Base-by-base conservation (phyloP, 2,797 vertebrate genomes). In the Micrastur ruficollis region DNA sequence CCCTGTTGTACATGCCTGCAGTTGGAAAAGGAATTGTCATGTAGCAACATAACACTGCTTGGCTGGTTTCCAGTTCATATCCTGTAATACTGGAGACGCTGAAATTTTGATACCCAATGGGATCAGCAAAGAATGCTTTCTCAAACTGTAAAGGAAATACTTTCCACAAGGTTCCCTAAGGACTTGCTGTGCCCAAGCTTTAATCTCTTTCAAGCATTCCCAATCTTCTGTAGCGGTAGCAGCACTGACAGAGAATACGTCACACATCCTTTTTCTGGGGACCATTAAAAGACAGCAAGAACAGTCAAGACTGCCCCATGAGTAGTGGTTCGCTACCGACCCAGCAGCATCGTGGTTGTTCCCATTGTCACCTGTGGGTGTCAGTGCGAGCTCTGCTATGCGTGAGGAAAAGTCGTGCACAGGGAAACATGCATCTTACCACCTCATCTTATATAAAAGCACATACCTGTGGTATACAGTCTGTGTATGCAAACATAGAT, bases 381-480 rank as follows among this genome's bases (percentile, higher is more conserved):
- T 96, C 95, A 96, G 83, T 91, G 79, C 50, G 81, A 94, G 96
- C 81, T 95, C 95, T 92, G 67, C 90, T 81, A 91, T 89, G 40
- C 80, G 44, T 2, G 2, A 71, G 38, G 34, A 84, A 66, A 78
- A 8, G 13, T 13, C 3, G 0, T 2, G 31, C 47, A 47, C 21
- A 12, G 11, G 56, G 23, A 72, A 62, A 52, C 38, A 11, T 2
- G 63, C 36, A 14, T 25, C 23, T 53, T 27, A 42, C 7, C 70
- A 21, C 31, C 40, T n/a, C 52, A 2, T 11, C 50, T 2, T 7
- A 62, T 11, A 36, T 17, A 32, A 59, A 70, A 38, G 32, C 11
- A 93, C 98, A 62, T 98, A 99, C 99, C 99, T 99, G 99, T 31
- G 99, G 99, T 97, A 99, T 99, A 94, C 99, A 99, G 97, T 99